A percentile compares a stretch with the other conserved stretches of the same genome.
Evolutionary conservation across 2,113 vertebrate species (phyloP).

Genomic region (Lophura nycthemera): DNA sequence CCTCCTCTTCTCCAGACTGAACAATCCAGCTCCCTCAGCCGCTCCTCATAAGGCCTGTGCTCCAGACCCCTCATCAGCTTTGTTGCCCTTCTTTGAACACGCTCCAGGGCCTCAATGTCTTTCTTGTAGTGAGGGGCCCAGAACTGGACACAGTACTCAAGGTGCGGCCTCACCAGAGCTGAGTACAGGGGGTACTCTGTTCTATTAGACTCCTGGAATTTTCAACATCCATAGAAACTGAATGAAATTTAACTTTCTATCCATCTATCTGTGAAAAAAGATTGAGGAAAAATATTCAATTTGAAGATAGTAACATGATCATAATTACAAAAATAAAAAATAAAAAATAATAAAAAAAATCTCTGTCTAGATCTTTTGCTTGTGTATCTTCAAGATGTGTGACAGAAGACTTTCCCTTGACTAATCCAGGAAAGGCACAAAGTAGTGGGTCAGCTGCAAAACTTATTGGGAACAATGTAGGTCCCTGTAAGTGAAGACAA

Average conservation of each 20-base stretch:
- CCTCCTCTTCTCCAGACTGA: too few species aligned
- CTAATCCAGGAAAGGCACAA: neutral
- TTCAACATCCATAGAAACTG: neutral
- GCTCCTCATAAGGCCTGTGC: too few species aligned
- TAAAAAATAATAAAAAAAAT: too few species aligned
- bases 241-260: neutral
- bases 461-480: neutral
- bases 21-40: too few species aligned
- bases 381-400: neutral
- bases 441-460: neutral
- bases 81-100: too few species aligned
- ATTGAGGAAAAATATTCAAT: neutral
- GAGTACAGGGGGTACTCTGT: too few species aligned
- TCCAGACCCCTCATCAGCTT: too few species aligned
- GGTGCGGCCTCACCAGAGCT: too few species aligned
- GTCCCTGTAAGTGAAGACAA: neutral
- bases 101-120: too few species aligned
- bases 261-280: neutral
- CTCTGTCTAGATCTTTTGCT: neutral
- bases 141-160: too few species aligned
- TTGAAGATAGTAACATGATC: neutral
- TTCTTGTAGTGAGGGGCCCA: too few species aligned
- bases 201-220: neutral
- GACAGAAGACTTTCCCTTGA: neutral
- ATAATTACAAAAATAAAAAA: neutral